Evolutionary conservation across 2,113 vertebrate genomes (phyloP).

Genomic region (Microtus richardsoni): DNA sequence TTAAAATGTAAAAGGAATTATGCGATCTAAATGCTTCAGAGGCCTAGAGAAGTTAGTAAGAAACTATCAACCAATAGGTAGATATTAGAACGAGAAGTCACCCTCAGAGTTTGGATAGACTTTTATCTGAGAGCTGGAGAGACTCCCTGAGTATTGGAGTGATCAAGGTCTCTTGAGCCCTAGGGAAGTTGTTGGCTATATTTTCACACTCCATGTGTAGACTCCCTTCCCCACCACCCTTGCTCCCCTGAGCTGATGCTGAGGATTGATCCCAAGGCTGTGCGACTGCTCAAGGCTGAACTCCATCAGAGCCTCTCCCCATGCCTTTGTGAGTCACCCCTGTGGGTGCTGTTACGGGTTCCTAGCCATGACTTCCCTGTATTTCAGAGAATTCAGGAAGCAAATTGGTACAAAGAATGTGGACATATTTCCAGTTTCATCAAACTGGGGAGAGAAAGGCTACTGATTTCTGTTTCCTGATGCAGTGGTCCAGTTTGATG

Average conservation of each 20-base stretch:
- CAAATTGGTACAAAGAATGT: neutral
- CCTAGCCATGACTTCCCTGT: neutral
- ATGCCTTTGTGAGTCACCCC: neutral
- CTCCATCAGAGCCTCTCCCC: neutral
- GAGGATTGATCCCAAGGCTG: neutral
- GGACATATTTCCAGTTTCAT: neutral
- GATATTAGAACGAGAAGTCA: neutral
- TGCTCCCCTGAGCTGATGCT: neutral
- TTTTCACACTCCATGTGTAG: neutral
- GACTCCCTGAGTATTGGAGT: neutral
- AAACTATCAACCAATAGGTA: neutral
- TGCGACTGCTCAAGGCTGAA: neutral
- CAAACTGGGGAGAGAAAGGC: neutral
- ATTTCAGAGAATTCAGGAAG: neutral
- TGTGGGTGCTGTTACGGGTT: neutral
- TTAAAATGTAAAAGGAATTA: slow-evolving; percentile 6
- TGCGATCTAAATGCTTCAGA: neutral
- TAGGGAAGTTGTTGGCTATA: neutral
- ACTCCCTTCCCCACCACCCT: too few relatives aligned
- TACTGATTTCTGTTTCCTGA: neutral
- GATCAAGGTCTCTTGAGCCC: neutral
- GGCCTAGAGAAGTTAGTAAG: neutral
- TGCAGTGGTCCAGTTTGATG: neutral
- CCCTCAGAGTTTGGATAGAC: neutral
- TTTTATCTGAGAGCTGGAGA: neutral